Evolutionary conservation across 2,113 vertebrate species (phyloP).

Genomic region (Dipodomys ordii): DNA sequence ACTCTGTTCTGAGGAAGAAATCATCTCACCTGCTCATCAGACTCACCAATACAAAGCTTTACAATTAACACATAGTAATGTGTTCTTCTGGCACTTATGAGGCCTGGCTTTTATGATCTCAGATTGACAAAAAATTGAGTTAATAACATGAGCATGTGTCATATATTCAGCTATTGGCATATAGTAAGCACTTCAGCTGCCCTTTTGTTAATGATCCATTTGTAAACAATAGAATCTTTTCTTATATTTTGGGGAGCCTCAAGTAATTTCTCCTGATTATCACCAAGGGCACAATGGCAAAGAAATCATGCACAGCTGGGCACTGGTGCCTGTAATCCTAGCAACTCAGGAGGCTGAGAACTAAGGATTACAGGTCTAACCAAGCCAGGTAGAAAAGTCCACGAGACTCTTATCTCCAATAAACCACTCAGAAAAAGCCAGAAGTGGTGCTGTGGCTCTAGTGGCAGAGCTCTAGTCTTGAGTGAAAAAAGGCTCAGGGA

Average conservation of each 20-base stretch:
- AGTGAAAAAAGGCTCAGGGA: no score
- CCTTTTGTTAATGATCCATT: slow-evolving; percentile 8
- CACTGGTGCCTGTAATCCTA: no score
- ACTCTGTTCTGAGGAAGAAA: neutral
- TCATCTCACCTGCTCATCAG: neutral
- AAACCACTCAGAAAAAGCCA: no score
- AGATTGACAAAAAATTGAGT: slow-evolving; percentile 87
- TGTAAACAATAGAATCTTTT: neutral
- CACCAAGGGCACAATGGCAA: neutral
- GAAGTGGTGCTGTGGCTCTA: no score
- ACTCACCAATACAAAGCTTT: slow-evolving; percentile 56
- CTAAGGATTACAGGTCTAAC: no score
- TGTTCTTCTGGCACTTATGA: slow-evolving; percentile 82
- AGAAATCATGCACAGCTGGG: neutral
- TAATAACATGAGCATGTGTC: slow-evolving; percentile 86
- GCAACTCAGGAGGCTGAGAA: no score
- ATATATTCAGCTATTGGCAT: slow-evolving; percentile 63
- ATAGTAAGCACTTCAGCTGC: slow-evolving; percentile 37
- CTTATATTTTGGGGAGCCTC: neutral
- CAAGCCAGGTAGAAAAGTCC: no score
- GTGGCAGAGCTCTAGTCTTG: no score
- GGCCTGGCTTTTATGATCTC: slow-evolving; percentile 74
- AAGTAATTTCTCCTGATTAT: neutral
- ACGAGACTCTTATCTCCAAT: no score
- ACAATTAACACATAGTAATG: slow-evolving; percentile 88